Conservation (phyloP, 2,888 invertebrate species). For the Phyllotreta cruciferae region DNA sequence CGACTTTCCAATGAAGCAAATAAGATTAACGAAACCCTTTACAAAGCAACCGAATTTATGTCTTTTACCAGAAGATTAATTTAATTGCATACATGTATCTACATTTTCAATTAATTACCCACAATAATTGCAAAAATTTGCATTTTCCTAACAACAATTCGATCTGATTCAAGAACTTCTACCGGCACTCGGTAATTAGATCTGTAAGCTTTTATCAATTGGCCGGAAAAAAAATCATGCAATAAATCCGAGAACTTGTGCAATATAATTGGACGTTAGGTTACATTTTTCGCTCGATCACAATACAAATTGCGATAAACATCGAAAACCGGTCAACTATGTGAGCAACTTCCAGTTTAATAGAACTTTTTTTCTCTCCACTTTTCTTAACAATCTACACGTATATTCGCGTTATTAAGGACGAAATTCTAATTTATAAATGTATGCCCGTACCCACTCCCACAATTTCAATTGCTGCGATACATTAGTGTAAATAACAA, state of each 20-base stretch:
- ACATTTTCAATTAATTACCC: too few species aligned
- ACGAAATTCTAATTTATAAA: conserved; percentile 40
- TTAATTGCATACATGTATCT: too few species aligned
- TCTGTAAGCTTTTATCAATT: neutral
- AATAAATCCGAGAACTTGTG: conserved; percentile 20
- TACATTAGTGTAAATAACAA: conserved; percentile 42
- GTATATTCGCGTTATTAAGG: conserved; percentile 35
- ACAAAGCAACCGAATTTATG: too few species aligned
- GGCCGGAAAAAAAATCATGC: conserved; percentile 2
- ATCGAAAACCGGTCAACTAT: conserved; percentile 32
- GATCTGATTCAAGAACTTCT: conserved; percentile 4
- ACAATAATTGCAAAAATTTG: neutral
- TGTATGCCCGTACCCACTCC: conserved; percentile 34
- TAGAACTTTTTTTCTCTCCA: conserved; percentile 10
- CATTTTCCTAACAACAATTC: too few species aligned
- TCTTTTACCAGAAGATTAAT: too few species aligned
- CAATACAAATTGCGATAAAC: conserved; percentile 37
- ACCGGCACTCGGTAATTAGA: conserved; percentile 11
- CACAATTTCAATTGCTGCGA: conserved; percentile 41
- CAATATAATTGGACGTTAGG: conserved; percentile 30
- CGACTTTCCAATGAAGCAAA: neutral
- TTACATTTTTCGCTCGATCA: conserved; percentile 21
- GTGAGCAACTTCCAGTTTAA: conserved; percentile 20
- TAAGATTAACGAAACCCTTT: too few species aligned
- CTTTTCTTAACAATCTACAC: conserved; percentile 37